Evolutionary conservation across 2,113 vertebrate species (phyloP).

Genomic region (Ardeotis arabs): DNA sequence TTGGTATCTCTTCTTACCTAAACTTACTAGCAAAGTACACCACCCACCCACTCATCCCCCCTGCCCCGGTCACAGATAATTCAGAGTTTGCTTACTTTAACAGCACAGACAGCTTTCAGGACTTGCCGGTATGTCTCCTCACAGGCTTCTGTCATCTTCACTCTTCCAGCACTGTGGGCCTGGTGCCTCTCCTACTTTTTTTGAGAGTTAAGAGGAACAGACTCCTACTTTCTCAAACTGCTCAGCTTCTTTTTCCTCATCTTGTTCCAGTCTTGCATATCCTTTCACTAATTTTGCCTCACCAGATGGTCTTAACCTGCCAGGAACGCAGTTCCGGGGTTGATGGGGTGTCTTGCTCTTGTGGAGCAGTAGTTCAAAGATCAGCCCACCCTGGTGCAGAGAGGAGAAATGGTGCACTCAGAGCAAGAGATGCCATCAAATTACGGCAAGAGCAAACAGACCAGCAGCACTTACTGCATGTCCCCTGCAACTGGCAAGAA

Average conservation of each 20-base stretch:
- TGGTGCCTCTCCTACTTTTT: neutral
- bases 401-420: neutral
- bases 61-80: neutral
- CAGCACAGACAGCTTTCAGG: neutral
- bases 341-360: neutral
- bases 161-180: fast-evolving
- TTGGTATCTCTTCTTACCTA: neutral
- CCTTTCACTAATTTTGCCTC: neutral
- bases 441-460: neutral
- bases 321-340: neutral
- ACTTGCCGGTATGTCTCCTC: fast-evolving
- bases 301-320: neutral
- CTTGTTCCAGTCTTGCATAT: neutral
- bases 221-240: neutral
- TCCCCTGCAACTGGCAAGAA: fast-evolving
- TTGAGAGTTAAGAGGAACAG: neutral
- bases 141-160: neutral
- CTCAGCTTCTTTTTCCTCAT: neutral
- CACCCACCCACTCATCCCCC: neutral
- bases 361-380: fast-evolving
- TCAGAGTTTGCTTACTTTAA: neutral
- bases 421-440: neutral
- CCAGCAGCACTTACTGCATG: neutral
- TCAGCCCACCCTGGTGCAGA: neutral
- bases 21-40: neutral